A percentile compares a stretch with the other conserved stretches of the same genome.
phyloP scores from a whole-genome alignment of 2,797 vertebrate genomes.

The Jordanella pulchra region DNA sequence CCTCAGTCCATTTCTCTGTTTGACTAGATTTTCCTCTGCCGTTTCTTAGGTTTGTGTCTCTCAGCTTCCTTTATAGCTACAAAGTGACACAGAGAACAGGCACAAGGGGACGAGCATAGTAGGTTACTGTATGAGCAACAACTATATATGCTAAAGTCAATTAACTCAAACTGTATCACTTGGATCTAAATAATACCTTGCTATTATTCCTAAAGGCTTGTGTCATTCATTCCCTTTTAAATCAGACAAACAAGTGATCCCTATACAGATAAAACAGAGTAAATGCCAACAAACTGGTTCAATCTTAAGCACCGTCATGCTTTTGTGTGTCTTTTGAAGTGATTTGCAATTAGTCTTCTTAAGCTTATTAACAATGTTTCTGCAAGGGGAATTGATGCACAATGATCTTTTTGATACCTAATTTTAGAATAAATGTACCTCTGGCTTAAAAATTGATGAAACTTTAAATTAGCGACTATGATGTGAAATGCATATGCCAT shows the following conservation, averaged over 20 bases:
- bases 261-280: background rate
- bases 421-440: background rate
- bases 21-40: background rate
- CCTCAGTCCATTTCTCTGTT: no score
- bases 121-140: background rate
- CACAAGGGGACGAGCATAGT: background rate
- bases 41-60: no score
- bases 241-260: background rate
- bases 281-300: background rate
- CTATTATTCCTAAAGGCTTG: background rate
- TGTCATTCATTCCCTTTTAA: background rate
- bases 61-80: no score
- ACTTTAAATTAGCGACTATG: background rate
- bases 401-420: background rate
- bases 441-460: background rate
- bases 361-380: constrained; percentile 5
- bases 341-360: background rate
- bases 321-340: background rate
- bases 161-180: no score
- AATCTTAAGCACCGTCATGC: background rate
- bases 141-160: background rate
- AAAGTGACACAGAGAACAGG: background rate
- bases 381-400: background rate
- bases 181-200: background rate
- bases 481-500: no score